Percentiles rank a stretch among this genome's conserved stretches.
Conservation (phyloP, 2,797 vertebrate genomes). For the Hippopotamyrus pictus region DNA sequence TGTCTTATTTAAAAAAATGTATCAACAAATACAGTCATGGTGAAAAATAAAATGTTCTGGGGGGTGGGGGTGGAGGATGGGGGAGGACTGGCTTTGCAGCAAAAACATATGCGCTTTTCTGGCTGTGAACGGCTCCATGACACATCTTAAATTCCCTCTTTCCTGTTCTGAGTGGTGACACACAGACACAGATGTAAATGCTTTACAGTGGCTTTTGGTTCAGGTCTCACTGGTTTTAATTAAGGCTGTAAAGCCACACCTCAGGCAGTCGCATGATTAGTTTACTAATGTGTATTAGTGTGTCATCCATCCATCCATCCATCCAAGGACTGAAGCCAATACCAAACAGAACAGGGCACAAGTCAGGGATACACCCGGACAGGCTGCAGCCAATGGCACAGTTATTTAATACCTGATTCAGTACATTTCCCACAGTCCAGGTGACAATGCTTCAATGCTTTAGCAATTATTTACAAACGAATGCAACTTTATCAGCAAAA, state of each 20-base stretch:
- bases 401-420: background rate
- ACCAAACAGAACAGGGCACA: background rate
- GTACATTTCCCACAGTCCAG: background rate
- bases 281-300: background rate
- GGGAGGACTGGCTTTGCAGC: background rate
- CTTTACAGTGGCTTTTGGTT: background rate
- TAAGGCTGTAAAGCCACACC: background rate
- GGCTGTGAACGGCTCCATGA: slow-evolving; percentile 56
- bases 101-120: slow-evolving; percentile 56
- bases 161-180: background rate
- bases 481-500: background rate
- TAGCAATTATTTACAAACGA: background rate
- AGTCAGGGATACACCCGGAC: background rate
- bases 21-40: background rate
- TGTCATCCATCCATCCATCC: background rate
- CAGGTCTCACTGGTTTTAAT: background rate
- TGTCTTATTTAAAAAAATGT: background rate
- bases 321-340: background rate
- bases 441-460: background rate
- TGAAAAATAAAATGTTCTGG: background rate
- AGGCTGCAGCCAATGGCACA: background rate
- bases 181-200: background rate
- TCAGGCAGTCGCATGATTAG: background rate
- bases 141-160: slow-evolving; percentile 20
- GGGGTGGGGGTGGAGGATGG: background rate